Percentiles rank a stretch among this genome's conserved stretches.
Evolutionary conservation across 2,888 invertebrate species (phyloP).

Genomic region (Cephus pulcher): DNA sequence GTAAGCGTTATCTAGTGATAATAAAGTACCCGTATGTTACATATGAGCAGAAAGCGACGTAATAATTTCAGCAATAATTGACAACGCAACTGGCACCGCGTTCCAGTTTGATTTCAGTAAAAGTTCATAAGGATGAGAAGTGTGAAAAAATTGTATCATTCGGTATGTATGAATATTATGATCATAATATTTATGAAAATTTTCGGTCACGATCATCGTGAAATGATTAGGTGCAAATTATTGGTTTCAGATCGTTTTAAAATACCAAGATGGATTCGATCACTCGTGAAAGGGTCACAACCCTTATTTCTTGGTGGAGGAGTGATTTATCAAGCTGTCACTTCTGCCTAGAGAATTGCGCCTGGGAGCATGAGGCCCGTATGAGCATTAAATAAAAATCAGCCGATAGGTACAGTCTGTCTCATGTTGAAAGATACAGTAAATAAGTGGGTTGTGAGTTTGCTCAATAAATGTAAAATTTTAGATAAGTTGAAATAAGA

Average conservation of each 20-base stretch:
- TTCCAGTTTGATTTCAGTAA: not conserved
- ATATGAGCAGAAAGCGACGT: not conserved
- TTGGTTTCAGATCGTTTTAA: not conserved
- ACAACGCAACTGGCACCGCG: not conserved
- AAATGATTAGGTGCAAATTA: not conserved
- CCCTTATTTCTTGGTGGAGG: not conserved
- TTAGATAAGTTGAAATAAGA: slow-evolving; percentile 7
- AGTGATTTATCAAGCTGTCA: not conserved
- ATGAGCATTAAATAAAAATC: slow-evolving; percentile 43
- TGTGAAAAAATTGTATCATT: not conserved
- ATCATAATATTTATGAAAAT: not conserved
- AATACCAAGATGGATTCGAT: not conserved
- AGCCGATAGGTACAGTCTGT: slow-evolving; percentile 30
- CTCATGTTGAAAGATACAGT: slow-evolving; percentile 34
- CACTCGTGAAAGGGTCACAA: not conserved
- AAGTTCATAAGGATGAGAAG: not conserved
- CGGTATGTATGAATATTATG: not conserved
- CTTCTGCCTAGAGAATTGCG: not conserved
- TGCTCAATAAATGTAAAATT: slow-evolving; percentile 25
- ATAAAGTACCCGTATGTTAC: slow-evolving; percentile 16
- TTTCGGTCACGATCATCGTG: not conserved
- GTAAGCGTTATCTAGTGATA: slow-evolving; percentile 73
- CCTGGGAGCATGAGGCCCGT: slow-evolving; percentile 40
- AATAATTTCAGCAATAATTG: not conserved
- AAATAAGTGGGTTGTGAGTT: slow-evolving; percentile 33